Conservation (phyloP, 37 sponge, comb jelly and placozoan species). For the Crambe crambe region DNA sequence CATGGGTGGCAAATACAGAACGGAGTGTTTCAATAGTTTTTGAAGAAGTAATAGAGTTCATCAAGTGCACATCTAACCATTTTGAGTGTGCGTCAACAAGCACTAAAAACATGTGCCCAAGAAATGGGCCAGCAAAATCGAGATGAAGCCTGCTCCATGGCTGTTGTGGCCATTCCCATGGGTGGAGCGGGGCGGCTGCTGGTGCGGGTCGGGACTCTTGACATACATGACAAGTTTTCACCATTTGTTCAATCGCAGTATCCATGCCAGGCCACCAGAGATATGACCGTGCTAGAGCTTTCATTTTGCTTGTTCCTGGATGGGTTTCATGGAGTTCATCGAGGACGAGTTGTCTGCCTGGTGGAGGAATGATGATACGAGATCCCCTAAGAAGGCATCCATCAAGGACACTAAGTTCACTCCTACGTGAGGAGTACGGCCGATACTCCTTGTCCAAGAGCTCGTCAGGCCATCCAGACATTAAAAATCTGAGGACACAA, state of each 20-base stretch:
- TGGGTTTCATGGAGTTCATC: conserved; percentile 31
- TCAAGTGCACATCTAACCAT: conserved; percentile 1
- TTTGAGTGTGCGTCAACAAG: background rate
- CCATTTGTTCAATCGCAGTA: conserved; percentile 7
- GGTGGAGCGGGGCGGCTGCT: conserved; percentile 35
- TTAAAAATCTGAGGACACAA: background rate
- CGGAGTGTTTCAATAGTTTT: conserved; percentile 17
- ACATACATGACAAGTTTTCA: background rate
- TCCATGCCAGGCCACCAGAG: conserved; percentile 58
- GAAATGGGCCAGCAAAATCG: background rate
- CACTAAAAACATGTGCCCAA: background rate
- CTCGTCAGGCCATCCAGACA: background rate
- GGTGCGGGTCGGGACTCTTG: background rate
- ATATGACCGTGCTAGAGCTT: conserved; percentile 20
- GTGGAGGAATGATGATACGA: background rate
- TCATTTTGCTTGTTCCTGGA: conserved; percentile 24
- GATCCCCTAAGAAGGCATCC: conserved; percentile 1
- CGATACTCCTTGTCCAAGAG: background rate
- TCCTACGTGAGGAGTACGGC: background rate
- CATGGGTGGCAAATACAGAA: conserved; percentile 6
- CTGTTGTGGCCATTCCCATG: conserved; percentile 3
- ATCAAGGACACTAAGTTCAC: background rate
- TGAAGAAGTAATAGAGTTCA: conserved; percentile 9
- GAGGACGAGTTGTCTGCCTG: background rate
- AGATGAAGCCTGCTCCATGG: background rate